Percentiles rank a stretch among this genome's conserved stretches.
Evolutionary conservation across 2,888 invertebrate genomes (phyloP).

Genomic region (Netelia fuscicornis): DNA sequence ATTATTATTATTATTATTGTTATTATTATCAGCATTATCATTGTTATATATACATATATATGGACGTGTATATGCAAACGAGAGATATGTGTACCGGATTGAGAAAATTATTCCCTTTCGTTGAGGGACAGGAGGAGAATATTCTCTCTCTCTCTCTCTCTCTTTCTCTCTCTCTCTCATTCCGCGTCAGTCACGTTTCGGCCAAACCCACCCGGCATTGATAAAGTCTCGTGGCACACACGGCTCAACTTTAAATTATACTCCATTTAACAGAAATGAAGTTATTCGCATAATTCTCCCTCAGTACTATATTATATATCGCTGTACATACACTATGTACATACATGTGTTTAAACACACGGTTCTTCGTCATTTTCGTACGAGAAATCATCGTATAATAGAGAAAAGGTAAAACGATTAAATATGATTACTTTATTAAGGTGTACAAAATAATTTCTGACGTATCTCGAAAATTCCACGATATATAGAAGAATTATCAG

Average conservation of each 20-base stretch:
- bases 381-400: conserved; percentile 44
- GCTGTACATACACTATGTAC: conserved; percentile 11
- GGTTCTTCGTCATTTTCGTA: conserved; percentile 8
- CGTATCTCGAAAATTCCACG: conserved; percentile 11
- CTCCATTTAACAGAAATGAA: conserved; percentile 64
- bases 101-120: conserved; percentile 65
- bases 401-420: conserved; percentile 39
- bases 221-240: conserved; percentile 50
- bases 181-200: conserved; percentile 65
- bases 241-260: conserved; percentile 58
- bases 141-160: too few relatives aligned
- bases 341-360: conserved; percentile 20
- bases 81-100: conserved; percentile 57
- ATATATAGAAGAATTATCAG: neutral
- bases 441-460: conserved; percentile 17
- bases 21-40: conserved; percentile 26
- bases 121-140: conserved; percentile 33
- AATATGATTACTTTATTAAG: conserved; percentile 62
- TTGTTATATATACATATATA: conserved; percentile 5
- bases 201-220: conserved; percentile 65
- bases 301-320: conserved; percentile 30
- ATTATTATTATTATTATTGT: conserved; percentile 41
- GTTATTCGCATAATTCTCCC: conserved; percentile 58
- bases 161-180: neutral
- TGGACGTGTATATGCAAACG: conserved; percentile 31